These are phyloP conservation scores for Drosophila sp. DNA, from an alignment of 1,140 invertebrate genomes.

Conservation along the genomic window DNA sequence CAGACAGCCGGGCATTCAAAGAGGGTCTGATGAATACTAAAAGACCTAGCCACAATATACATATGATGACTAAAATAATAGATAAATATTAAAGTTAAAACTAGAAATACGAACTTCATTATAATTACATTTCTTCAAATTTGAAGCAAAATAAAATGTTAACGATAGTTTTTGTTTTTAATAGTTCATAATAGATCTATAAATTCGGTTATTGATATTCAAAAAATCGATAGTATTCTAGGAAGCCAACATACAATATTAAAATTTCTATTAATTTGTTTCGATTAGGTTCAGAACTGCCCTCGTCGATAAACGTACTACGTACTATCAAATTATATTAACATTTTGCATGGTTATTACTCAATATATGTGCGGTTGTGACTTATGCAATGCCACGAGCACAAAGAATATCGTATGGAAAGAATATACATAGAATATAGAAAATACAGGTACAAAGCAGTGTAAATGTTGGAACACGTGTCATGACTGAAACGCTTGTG, in stretches of 20 bases:
- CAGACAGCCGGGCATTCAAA: constrained; percentile 11
- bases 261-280: neutral
- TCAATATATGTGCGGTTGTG: constrained; percentile 18
- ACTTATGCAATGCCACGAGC: constrained; percentile 46
- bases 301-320: constrained; percentile 22
- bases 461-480: constrained; percentile 34
- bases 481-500: constrained; percentile 2
- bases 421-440: constrained; percentile 5
- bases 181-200: too few relatives aligned
- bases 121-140: too few relatives aligned
- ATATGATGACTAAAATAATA: too few relatives aligned
- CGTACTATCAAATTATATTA: constrained; percentile 21
- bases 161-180: too few relatives aligned
- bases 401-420: constrained; percentile 29
- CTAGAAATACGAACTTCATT: too few relatives aligned
- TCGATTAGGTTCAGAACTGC: neutral
- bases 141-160: too few relatives aligned
- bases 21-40: constrained; percentile 11
- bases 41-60: constrained; percentile 24
- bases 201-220: too few relatives aligned
- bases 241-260: too few relatives aligned
- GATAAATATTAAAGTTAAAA: too few relatives aligned
- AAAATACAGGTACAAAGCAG: constrained; percentile 13
- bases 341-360: constrained; percentile 42
- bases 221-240: too few relatives aligned